Conservation (phyloP, 2,113 vertebrate genomes). For the Sylvietta virens region DNA sequence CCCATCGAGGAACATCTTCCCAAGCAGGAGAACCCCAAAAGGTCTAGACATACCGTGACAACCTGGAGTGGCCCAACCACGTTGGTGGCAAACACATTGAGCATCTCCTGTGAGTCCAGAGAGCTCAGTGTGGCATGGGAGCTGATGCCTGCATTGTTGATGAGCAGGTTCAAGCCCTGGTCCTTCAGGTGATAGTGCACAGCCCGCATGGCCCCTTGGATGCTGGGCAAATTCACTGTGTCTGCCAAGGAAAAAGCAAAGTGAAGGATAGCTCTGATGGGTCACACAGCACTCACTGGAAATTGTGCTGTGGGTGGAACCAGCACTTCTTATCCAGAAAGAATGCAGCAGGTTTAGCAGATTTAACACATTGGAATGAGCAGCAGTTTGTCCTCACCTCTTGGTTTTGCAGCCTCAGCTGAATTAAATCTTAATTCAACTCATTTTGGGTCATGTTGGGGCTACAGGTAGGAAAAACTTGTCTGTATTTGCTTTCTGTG, state of each 20-base stretch:
- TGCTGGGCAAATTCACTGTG: neutral
- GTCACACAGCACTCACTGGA: neutral
- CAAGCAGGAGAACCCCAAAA: neutral
- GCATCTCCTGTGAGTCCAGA: conserved; percentile 8
- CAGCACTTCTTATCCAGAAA: neutral
- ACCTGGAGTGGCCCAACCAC: conserved; percentile 38
- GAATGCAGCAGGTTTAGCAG: neutral
- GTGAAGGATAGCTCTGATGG: neutral
- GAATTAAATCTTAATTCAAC: neutral
- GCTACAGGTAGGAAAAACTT: neutral
- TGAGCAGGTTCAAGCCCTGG: conserved; percentile 50
- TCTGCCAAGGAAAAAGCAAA: neutral
- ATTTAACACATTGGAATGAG: neutral
- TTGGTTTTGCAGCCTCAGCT: neutral
- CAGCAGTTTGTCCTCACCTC: neutral
- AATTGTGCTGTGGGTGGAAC: neutral
- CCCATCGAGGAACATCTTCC: neutral
- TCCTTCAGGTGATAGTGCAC: conserved; percentile 38
- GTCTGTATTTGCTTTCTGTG: neutral
- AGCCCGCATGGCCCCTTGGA: neutral
- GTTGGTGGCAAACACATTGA: neutral
- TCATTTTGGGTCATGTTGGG: neutral
- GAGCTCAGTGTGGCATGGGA: neutral
- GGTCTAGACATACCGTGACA: neutral
- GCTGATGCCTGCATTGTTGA: conserved; percentile 38